phyloP scores from a whole-genome alignment of 2,797 vertebrate genomes.

The Eulemur coronatus region DNA sequence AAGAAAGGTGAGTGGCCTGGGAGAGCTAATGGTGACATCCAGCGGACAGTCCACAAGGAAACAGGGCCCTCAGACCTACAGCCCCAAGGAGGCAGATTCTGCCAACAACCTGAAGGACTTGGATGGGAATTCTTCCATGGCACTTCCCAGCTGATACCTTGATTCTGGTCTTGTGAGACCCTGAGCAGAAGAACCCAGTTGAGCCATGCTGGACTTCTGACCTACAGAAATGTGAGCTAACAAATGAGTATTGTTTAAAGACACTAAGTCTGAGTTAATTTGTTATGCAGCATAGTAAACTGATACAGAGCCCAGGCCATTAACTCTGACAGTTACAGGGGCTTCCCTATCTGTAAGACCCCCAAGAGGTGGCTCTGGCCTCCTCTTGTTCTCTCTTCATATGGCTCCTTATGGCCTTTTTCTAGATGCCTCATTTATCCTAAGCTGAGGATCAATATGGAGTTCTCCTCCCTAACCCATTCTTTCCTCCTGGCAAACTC shows the following conservation, averaged over 20 bases:
- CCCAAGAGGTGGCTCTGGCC: background rate
- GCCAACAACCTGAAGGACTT: background rate
- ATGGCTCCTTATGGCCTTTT: background rate
- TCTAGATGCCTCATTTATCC: background rate
- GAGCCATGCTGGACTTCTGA: background rate
- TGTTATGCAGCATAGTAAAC: background rate
- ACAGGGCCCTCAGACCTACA: background rate
- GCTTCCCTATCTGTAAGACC: background rate
- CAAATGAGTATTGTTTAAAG: background rate
- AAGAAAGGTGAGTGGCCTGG: background rate
- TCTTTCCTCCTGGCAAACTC: background rate
- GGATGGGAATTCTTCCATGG: background rate
- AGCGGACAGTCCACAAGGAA: background rate
- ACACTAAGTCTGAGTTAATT: background rate
- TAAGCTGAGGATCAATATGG: background rate
- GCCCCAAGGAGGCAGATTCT: background rate
- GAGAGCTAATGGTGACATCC: background rate
- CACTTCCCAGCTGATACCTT: background rate
- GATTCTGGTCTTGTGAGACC: background rate
- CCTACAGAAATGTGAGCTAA: background rate
- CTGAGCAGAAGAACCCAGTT: background rate
- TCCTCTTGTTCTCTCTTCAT: background rate
- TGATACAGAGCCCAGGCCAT: background rate
- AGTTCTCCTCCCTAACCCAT: background rate
- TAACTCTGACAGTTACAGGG: background rate